phyloP scores from a whole-genome alignment of 1,140 invertebrate species.

The Brachionus koreanus region DNA sequence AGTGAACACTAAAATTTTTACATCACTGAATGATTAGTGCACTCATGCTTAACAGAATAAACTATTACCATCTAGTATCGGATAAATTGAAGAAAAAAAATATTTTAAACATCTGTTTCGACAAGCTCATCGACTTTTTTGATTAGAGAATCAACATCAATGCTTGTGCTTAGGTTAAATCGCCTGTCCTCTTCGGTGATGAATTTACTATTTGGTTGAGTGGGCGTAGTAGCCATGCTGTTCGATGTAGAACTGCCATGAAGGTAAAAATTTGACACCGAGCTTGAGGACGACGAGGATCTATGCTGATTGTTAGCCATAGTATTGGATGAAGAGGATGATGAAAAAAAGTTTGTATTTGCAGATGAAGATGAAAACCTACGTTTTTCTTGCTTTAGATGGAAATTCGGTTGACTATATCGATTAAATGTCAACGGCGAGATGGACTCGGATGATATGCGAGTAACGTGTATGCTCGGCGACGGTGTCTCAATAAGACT shows the following conservation, averaged over 20 bases:
- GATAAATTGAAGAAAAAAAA: background rate
- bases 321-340: background rate
- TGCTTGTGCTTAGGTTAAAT: background rate
- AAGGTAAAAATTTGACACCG: slow-evolving; percentile 4
- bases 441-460: background rate
- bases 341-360: background rate
- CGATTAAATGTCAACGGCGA: slow-evolving; percentile 12
- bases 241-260: background rate
- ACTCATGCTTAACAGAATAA: background rate
- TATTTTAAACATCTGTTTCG: slow-evolving; percentile 21
- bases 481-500: slow-evolving; percentile 35
- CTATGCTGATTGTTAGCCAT: background rate
- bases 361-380: background rate
- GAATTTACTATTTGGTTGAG: background rate
- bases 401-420: background rate
- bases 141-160: slow-evolving; percentile 9
- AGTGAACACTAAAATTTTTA: background rate
- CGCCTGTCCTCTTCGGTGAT: background rate
- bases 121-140: slow-evolving; percentile 26
- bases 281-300: background rate
- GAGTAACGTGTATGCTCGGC: slow-evolving; percentile 2
- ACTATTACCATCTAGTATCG: background rate
- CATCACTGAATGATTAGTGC: background rate
- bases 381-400: background rate
- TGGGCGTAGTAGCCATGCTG: slow-evolving; percentile 4